Percentiles rank a stretch among this genome's conserved stretches.
phyloP scores from a whole-genome alignment of 2,113 vertebrate genomes.

The Xenotilapia caudafasciata region DNA sequence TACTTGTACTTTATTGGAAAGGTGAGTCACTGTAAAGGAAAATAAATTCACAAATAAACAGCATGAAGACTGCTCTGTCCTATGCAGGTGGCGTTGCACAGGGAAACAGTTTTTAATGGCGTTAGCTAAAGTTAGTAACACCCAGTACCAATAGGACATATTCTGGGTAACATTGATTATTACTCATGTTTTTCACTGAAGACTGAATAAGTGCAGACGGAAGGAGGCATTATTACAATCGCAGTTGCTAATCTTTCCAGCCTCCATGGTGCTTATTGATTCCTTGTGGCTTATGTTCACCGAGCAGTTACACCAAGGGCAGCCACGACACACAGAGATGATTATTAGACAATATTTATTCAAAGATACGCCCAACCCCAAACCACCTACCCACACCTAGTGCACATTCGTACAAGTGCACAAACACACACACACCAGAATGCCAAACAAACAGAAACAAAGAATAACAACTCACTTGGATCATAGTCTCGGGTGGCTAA shows the following conservation, averaged over 20 bases:
- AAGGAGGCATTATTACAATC: not conserved
- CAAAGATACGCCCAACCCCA: not conserved
- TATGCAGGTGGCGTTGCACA: slow-evolving; percentile 11
- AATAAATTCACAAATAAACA: slow-evolving; percentile 74
- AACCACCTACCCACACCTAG: not conserved
- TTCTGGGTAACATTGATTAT: not conserved
- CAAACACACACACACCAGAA: not conserved
- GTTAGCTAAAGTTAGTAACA: not conserved
- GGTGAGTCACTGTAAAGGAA: slow-evolving; percentile 69
- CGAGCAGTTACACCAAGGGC: not conserved
- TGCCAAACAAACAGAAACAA: slow-evolving; percentile 50
- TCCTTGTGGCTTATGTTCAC: not conserved
- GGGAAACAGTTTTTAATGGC: not conserved
- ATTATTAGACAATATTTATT: not conserved
- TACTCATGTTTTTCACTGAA: not conserved
- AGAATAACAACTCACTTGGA: slow-evolving; percentile 50
- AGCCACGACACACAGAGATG: not conserved
- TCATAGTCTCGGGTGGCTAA: slow-evolving; percentile 61
- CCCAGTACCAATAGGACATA: not conserved
- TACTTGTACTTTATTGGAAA: slow-evolving; percentile 64
- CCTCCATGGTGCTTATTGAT: not conserved
- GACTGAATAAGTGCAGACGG: not conserved
- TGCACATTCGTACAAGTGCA: not conserved
- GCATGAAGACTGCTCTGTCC: slow-evolving; percentile 3
- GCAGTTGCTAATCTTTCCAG: not conserved